Evolutionary conservation across 2,797 vertebrate species (phyloP).

Genomic region (Coregonus suidteri): DNA sequence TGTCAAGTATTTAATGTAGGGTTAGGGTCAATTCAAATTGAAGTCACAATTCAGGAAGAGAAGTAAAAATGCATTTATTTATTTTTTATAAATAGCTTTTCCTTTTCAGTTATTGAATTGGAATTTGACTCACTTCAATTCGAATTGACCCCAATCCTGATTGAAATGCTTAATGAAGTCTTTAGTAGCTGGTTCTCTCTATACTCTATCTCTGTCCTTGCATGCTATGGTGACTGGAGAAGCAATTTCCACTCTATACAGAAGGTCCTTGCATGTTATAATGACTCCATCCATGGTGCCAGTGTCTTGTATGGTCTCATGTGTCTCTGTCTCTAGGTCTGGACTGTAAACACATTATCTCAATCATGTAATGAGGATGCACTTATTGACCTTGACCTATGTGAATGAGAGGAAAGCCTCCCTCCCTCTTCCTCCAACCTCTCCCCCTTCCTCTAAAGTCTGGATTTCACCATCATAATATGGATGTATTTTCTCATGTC

Average conservation of each 20-base stretch:
- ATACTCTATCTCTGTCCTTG: not conserved
- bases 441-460: conserved; percentile 1
- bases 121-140: not conserved
- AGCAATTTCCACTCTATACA: not conserved
- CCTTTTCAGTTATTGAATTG: not conserved
- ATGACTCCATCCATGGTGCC: not conserved
- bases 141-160: not conserved
- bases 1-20: not conserved
- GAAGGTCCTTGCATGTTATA: not conserved
- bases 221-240: not conserved
- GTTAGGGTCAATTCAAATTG: not conserved
- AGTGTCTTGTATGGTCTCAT: not conserved
- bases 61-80: not conserved
- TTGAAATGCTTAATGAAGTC: not conserved
- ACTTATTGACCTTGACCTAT: conserved; percentile 38
- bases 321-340: not conserved
- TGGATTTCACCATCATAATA: conserved; percentile 15
- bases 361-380: not conserved
- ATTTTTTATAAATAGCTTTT: too few relatives aligned
- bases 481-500: conserved; percentile 34
- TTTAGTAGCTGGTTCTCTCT: not conserved
- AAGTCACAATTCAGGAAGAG: not conserved
- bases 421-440: too few relatives aligned
- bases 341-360: not conserved
- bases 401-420: conserved; percentile 30